Evolutionary conservation across 2,888 invertebrate genomes (phyloP), one percentile per base, ranked within the genome.

Genomic region (Galerucella calmariensis): DNA sequence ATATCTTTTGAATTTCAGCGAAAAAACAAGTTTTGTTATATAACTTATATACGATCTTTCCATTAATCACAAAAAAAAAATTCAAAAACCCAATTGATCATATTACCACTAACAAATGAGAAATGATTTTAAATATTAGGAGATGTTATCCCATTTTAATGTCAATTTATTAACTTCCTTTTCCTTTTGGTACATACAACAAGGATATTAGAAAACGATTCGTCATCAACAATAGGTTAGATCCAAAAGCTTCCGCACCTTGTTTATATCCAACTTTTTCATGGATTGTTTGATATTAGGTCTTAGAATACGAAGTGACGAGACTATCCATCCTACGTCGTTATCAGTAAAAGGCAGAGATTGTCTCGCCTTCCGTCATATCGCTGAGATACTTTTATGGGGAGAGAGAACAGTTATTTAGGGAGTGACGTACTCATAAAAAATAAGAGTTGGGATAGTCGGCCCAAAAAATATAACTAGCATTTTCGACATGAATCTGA

Each of bases 291-390:
- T 20, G 16, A 56, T 56, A 56, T 56, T 58, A 16, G 66, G 59
- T 72, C 72, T 72, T 72, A 72, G 44, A 58, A 62, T 65, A 46
- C 58, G 73, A 77, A 75, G 76, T 77, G 80, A 77, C 78, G 85
- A 85, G 85, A 84, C 83, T 84, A 73, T 72, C 82, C 83, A 80
- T 79, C 80, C 85, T 62, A 16, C 65, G 8, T 16, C 56, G 72
- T 88, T 88, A 88, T 88, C 88, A 86, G 86, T 84, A 81, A 83
- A 83, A 85, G 85, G 84, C 87, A 87, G 87, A 85, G 86, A 87
- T 87, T 87, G 87, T 87, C 86, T 86, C 85, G 84, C 85, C 83
- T 83, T 83, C 85, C 84, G 85, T 87, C 85, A 86, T 85, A 85
- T 85, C 85, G 77, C 78, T 72, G 67, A 59, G 35, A 16, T 6